Conservation (phyloP, 2,888 invertebrate genomes). For the Acrobasis repandana region DNA sequence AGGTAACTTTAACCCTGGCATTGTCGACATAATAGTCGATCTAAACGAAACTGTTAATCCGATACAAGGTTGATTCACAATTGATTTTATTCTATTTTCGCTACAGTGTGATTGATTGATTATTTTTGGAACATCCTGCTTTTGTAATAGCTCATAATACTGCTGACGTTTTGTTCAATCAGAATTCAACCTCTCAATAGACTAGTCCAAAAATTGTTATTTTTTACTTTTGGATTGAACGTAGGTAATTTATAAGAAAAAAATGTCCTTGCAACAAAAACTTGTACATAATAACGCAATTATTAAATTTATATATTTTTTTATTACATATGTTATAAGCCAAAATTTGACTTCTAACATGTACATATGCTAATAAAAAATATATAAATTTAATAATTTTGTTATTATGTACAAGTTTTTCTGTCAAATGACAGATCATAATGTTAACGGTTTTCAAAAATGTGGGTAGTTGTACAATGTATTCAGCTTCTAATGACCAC, state of each 20-base stretch:
- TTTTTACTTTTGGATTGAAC: too few relatives aligned
- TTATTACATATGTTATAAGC: too few relatives aligned
- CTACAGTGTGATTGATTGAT: conserved; percentile 16
- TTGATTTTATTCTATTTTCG: conserved; percentile 14
- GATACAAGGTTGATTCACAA: conserved; percentile 16
- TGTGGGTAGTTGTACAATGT: conserved; percentile 10
- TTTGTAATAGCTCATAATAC: conserved; percentile 19
- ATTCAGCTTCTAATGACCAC: conserved; percentile 5
- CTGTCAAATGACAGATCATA: background rate
- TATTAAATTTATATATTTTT: too few relatives aligned
- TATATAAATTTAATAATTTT: too few relatives aligned
- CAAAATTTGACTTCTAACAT: too few relatives aligned
- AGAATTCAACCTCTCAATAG: background rate
- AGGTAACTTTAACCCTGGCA: background rate
- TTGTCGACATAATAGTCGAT: conserved; percentile 6
- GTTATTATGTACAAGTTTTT: background rate
- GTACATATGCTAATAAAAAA: too few relatives aligned
- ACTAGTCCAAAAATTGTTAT: too few relatives aligned
- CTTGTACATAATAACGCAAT: too few relatives aligned
- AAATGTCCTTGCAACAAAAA: too few relatives aligned
- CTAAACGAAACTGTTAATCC: conserved; percentile 10
- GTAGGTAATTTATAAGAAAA: too few relatives aligned
- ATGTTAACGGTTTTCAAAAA: background rate
- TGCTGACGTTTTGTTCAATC: background rate
- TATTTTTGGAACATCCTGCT: conserved; percentile 21